Evolutionary conservation across 2,113 vertebrate species (phyloP).

Genomic region (Macrotis lagotis): DNA sequence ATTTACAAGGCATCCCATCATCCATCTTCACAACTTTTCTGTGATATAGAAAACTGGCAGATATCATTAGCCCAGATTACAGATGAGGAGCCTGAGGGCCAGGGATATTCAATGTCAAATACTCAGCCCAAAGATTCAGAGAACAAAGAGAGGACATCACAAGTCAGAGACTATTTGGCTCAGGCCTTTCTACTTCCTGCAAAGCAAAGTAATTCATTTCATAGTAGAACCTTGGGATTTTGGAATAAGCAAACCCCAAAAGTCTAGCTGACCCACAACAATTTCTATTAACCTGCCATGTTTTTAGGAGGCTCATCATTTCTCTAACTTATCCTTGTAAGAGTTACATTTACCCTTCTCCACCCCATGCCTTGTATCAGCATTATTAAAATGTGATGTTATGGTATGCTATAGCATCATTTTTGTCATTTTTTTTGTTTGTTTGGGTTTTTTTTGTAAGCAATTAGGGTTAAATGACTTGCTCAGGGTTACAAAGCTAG

Average conservation of each 20-base stretch:
- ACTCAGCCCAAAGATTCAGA: neutral
- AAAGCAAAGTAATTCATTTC: neutral
- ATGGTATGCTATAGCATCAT: neutral
- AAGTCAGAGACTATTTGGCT: neutral
- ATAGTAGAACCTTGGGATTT: neutral
- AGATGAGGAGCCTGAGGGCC: neutral
- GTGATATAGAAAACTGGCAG: neutral
- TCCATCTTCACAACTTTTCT: neutral
- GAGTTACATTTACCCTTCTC: neutral
- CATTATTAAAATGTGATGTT: neutral
- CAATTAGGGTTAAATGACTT: neutral
- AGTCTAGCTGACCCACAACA: neutral
- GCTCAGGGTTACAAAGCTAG: neutral
- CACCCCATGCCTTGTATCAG: neutral
- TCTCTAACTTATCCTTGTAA: neutral
- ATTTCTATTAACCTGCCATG: neutral
- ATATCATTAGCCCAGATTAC: neutral
- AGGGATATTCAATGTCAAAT: neutral
- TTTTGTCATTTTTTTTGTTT: neutral
- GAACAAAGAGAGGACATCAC: neutral
- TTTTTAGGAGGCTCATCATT: neutral
- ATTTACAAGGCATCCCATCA: neutral
- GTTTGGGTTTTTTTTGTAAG: neutral
- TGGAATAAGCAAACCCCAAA: neutral
- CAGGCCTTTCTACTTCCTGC: neutral